A percentile compares a stretch with the other conserved stretches of the same genome.
phyloP scores from a whole-genome alignment of 2,113 vertebrate species.

The Cariama cristata region DNA sequence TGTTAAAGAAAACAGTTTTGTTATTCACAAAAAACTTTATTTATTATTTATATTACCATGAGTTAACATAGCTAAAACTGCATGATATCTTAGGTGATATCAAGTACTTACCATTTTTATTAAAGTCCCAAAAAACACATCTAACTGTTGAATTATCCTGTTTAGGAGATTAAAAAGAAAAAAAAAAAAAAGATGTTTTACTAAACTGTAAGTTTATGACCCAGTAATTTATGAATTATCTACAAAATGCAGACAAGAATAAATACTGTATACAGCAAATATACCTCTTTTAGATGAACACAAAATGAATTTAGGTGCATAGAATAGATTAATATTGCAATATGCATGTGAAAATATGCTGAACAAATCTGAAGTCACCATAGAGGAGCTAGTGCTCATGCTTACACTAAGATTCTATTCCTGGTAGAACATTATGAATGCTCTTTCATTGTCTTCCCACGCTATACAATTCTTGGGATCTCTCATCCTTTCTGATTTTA shows the following conservation, averaged over 20 bases:
- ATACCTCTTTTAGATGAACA: background rate
- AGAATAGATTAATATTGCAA: background rate
- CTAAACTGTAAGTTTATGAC: background rate
- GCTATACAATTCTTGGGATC: background rate
- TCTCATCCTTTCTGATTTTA: background rate
- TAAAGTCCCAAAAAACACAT: constrained; percentile 91
- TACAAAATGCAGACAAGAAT: background rate
- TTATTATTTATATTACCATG: background rate
- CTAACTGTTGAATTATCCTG: constrained; percentile 78
- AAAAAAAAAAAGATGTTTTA: constrained; percentile 6
- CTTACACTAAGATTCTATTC: background rate
- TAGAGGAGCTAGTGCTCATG: background rate
- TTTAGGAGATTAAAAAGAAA: background rate
- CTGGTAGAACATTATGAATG: background rate
- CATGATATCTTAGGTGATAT: background rate
- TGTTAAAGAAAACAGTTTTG: constrained; percentile 57
- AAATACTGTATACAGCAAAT: background rate
- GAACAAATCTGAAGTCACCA: background rate
- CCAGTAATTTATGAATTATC: background rate
- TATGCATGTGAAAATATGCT: background rate
- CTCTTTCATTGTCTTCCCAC: background rate
- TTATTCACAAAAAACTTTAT: background rate
- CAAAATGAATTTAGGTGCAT: background rate
- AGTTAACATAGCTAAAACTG: background rate
- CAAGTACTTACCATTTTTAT: constrained; percentile 82